Percentiles rank a stretch among this genome's conserved stretches.
Conservation (phyloP, 2,797 vertebrate species). For the Sebastes minor region DNA sequence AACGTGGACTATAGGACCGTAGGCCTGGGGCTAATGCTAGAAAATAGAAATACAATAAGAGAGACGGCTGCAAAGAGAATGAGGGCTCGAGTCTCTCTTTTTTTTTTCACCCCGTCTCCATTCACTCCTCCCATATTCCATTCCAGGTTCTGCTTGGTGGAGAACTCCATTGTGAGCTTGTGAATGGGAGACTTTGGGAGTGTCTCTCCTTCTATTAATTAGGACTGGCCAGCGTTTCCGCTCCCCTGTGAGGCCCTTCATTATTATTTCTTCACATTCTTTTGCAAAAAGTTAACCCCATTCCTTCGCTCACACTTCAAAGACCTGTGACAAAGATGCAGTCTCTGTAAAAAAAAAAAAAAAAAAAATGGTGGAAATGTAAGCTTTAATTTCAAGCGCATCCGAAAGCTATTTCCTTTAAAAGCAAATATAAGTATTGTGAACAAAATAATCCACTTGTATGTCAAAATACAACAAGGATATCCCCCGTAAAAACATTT, state of each 20-base stretch:
- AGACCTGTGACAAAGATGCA: constrained; percentile 64
- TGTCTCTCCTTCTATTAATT: constrained; percentile 88
- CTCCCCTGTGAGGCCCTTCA: constrained; percentile 81
- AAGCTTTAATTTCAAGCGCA: constrained; percentile 52
- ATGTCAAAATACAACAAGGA: background rate
- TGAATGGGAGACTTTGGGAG: constrained; percentile 88
- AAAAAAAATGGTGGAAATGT: background rate
- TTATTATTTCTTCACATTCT: constrained; percentile 84
- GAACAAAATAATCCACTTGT: background rate
- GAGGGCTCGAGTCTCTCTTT: constrained; percentile 58
- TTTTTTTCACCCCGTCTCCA: constrained; percentile 57
- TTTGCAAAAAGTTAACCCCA: constrained; percentile 75
- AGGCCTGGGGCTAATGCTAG: constrained; percentile 69
- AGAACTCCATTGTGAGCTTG: constrained; percentile 85
- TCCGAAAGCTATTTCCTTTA: background rate
- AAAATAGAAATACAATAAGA: constrained; percentile 71
- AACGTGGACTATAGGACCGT: constrained; percentile 48
- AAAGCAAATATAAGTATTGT: background rate
- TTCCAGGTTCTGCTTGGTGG: constrained; percentile 89
- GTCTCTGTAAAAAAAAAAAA: background rate
- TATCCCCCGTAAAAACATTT: background rate
- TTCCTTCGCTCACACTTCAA: constrained; percentile 79
- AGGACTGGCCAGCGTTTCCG: constrained; percentile 84
- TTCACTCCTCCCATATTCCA: constrained; percentile 84
- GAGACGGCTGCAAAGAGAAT: constrained; percentile 58